Conservation (phyloP, 2,797 vertebrate species). For the Streptopelia turtur region DNA sequence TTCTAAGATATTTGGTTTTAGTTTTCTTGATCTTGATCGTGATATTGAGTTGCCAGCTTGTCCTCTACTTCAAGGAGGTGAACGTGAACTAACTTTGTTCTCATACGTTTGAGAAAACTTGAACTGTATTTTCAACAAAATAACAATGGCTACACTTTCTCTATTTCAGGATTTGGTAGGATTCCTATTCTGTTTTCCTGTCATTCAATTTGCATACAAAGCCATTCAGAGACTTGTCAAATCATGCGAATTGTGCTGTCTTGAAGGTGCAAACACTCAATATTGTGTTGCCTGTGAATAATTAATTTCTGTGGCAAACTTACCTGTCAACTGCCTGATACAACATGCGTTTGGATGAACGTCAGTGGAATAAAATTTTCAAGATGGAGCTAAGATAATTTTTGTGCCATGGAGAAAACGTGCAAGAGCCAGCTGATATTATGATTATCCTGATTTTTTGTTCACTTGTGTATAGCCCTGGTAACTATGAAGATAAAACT, state of each 20-base stretch:
- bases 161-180: not conserved
- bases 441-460: not conserved
- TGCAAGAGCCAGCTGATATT: not conserved
- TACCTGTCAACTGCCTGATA: not conserved
- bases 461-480: not conserved
- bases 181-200: not conserved
- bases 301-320: not conserved
- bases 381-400: not conserved
- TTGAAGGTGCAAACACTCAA: not conserved
- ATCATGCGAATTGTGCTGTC: not conserved
- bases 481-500: not conserved
- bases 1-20: not conserved
- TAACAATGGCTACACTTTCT: not conserved
- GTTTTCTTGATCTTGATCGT: not conserved
- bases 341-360: not conserved
- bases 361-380: not conserved
- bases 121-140: not conserved
- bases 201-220: not conserved
- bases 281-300: not conserved
- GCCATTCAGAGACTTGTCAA: not conserved
- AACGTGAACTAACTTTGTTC: not conserved
- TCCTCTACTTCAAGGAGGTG: not conserved
- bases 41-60: not conserved
- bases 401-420: not conserved
- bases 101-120: not conserved